phyloP scores from a whole-genome alignment of 2,113 vertebrate genomes.

The Leptocoma aspasia region DNA sequence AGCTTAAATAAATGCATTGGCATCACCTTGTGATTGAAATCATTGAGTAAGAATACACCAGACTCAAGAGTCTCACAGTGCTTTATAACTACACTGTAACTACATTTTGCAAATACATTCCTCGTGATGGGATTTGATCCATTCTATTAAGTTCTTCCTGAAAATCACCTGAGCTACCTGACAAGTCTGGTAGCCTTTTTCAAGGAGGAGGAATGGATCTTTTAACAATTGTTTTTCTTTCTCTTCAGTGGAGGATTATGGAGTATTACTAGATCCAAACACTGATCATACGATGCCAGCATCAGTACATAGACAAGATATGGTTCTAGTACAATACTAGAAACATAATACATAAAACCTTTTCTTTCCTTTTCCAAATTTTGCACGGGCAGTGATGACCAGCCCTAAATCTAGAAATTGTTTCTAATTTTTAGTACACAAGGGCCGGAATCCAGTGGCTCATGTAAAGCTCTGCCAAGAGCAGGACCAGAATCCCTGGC shows the following conservation, averaged over 20 bases:
- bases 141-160: neutral
- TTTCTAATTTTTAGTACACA: neutral
- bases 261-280: neutral
- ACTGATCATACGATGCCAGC: neutral
- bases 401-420: neutral
- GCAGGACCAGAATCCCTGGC: neutral
- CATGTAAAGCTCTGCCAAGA: neutral
- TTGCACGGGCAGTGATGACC: neutral
- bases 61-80: neutral
- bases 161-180: neutral
- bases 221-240: neutral
- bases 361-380: neutral
- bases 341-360: neutral
- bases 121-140: neutral
- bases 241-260: neutral
- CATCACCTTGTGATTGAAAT: constrained; percentile 34
- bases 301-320: neutral
- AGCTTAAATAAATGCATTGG: constrained; percentile 19
- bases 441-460: neutral
- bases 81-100: neutral
- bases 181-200: neutral
- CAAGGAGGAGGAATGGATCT: neutral
- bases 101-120: neutral
- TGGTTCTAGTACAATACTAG: neutral
- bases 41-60: neutral